A percentile compares a stretch with the other conserved stretches of the same genome.
phyloP scores from a whole-genome alignment of 1,140 invertebrate species.

The Brachionus rubens region DNA sequence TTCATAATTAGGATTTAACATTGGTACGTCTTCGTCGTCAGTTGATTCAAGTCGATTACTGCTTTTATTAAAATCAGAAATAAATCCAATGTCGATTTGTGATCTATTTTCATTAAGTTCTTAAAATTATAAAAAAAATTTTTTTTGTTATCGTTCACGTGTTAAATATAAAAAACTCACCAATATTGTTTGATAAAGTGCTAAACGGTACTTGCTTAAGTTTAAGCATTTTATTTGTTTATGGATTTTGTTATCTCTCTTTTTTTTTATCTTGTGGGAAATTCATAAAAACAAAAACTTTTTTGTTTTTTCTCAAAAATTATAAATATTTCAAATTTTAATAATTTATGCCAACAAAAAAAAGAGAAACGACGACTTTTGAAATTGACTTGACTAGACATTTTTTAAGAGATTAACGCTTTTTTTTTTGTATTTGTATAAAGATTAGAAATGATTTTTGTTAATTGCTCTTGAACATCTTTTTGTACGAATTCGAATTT shows the following conservation, averaged over 20 bases:
- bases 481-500: no score
- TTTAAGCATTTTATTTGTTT: slow-evolving; percentile 29
- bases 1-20: slow-evolving; percentile 37
- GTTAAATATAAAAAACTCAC: slow-evolving; percentile 16
- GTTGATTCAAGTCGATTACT: neutral
- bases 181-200: slow-evolving; percentile 14
- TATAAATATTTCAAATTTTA: slow-evolving; percentile 34
- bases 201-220: slow-evolving; percentile 3
- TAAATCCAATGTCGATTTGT: neutral
- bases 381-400: no score
- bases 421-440: no score
- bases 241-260: neutral
- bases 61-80: slow-evolving; percentile 24
- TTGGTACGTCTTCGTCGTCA: slow-evolving; percentile 25
- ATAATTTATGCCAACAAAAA: neutral
- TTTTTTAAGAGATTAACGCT: no score
- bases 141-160: no score
- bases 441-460: no score
- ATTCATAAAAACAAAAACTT: no score
- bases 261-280: no score
- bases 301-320: no score
- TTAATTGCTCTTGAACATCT: no score
- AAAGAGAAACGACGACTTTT: no score
- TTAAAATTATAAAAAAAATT: neutral
- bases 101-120: slow-evolving; percentile 8